phyloP scores from a whole-genome alignment of 1,140 invertebrate genomes.

The Drosophila sturtevanti region DNA sequence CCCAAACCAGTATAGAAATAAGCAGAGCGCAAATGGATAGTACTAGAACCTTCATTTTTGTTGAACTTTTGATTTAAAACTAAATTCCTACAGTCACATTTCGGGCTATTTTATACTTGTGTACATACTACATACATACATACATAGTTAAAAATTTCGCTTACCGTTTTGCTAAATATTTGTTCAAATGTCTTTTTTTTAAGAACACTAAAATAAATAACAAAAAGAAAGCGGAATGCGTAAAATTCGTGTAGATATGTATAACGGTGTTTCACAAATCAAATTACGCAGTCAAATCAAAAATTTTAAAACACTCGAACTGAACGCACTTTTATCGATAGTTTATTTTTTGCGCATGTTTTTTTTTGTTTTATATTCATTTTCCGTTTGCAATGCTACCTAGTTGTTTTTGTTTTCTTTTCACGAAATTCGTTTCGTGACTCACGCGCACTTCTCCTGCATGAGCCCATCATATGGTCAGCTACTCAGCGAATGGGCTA shows the following conservation, averaged over 20 bases:
- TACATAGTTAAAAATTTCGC: slow-evolving; percentile 7
- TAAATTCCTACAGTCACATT: not conserved
- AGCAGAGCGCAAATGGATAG: not conserved
- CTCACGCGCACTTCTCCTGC: too few relatives aligned
- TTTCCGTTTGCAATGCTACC: too few relatives aligned
- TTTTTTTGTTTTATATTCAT: too few relatives aligned
- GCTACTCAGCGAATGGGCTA: slow-evolving; percentile 13
- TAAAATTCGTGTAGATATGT: not conserved
- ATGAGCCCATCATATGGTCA: slow-evolving; percentile 37
- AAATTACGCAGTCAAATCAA: too few relatives aligned
- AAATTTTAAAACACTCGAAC: too few relatives aligned
- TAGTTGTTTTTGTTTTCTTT: too few relatives aligned
- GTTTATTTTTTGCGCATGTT: too few relatives aligned
- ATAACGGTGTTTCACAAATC: too few relatives aligned
- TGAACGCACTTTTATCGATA: too few relatives aligned
- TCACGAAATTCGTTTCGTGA: too few relatives aligned
- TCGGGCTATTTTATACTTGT: slow-evolving; percentile 18
- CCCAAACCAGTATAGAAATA: not conserved
- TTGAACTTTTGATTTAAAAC: not conserved
- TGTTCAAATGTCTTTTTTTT: slow-evolving; percentile 29
- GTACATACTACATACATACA: too few relatives aligned
- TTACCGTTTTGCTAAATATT: slow-evolving; percentile 14
- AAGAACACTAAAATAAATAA: not conserved
- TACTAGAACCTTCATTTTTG: slow-evolving; percentile 5
- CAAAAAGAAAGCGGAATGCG: not conserved